These are phyloP conservation scores for Datnioides undecimradiatus DNA, from an alignment of 2,113 vertebrate species.

Conservation along the genomic window DNA sequence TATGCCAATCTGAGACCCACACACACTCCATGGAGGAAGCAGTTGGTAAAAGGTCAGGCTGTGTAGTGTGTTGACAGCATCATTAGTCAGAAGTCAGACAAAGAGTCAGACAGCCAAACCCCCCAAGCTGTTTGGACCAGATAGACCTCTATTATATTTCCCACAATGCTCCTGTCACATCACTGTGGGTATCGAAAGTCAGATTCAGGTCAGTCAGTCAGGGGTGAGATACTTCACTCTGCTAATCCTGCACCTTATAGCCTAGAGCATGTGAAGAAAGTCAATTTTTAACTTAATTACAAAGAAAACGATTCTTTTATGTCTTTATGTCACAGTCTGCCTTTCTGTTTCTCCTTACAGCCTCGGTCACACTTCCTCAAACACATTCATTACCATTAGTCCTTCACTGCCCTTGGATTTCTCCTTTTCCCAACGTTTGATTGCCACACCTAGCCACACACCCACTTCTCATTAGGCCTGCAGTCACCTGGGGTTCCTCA, in stretches of 20 bases:
- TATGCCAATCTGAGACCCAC: constrained; percentile 64
- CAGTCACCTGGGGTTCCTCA: too few species aligned
- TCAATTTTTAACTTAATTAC: background rate
- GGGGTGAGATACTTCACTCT: constrained; percentile 31
- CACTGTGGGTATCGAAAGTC: constrained; percentile 31
- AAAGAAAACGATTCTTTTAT: background rate
- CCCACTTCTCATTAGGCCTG: too few species aligned
- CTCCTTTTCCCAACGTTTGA: too few species aligned
- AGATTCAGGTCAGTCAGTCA: constrained; percentile 52
- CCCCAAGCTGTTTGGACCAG: constrained; percentile 71
- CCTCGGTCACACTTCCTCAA: too few species aligned
- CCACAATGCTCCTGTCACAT: constrained; percentile 54
- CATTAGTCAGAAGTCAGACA: constrained; percentile 79
- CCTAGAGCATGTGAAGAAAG: background rate
- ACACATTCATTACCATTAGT: too few species aligned
- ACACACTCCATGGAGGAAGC: constrained; percentile 57
- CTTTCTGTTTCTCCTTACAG: too few species aligned
- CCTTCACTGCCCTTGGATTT: too few species aligned
- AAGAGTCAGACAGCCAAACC: constrained; percentile 67
- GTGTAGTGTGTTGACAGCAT: constrained; percentile 76
- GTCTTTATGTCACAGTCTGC: too few species aligned
- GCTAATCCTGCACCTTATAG: constrained; percentile 5
- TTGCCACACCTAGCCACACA: too few species aligned
- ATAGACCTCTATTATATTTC: constrained; percentile 62
- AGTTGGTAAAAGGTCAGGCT: constrained; percentile 81